phyloP scores from a whole-genome alignment of 2,113 vertebrate species.

The Notiomystis cincta region DNA sequence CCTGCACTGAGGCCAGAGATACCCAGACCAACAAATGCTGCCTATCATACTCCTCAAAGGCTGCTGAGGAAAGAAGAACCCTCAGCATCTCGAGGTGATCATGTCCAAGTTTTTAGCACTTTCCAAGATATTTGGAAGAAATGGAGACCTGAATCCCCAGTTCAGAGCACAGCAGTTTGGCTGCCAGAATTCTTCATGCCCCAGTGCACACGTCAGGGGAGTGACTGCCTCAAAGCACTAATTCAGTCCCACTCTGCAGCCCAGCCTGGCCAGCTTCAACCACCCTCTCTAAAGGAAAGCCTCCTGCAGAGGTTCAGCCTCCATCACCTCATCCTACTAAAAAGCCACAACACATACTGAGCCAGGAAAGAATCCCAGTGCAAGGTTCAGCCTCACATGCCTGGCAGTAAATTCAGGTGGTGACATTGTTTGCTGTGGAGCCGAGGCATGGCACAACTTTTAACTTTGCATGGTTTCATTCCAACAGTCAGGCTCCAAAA shows the following conservation, averaged over 20 bases:
- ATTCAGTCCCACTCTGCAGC: not conserved
- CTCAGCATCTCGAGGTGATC: not conserved
- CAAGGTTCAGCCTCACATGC: not conserved
- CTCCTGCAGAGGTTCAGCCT: not conserved
- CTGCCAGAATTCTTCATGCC: not conserved
- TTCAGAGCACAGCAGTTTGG: not conserved
- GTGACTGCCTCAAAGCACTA: not conserved
- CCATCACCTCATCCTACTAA: not conserved
- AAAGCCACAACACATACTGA: not conserved
- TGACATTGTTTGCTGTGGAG: fast-evolving
- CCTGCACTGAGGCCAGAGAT: not conserved
- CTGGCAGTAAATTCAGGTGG: not conserved
- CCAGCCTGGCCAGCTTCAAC: not conserved
- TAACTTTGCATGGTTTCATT: not conserved
- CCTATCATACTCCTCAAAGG: not conserved
- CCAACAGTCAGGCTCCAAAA: not conserved
- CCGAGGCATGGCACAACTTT: not conserved
- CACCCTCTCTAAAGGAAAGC: not conserved
- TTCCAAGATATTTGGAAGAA: not conserved
- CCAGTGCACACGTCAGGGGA: not conserved
- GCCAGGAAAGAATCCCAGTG: not conserved
- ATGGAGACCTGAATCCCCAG: not conserved
- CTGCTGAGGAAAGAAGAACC: not conserved
- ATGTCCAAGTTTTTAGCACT: not conserved
- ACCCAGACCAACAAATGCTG: not conserved